A percentile compares a stretch with the other conserved stretches of the same genome.
phyloP scores from a whole-genome alignment of 2,888 invertebrate species.

The Morpho helenor region DNA sequence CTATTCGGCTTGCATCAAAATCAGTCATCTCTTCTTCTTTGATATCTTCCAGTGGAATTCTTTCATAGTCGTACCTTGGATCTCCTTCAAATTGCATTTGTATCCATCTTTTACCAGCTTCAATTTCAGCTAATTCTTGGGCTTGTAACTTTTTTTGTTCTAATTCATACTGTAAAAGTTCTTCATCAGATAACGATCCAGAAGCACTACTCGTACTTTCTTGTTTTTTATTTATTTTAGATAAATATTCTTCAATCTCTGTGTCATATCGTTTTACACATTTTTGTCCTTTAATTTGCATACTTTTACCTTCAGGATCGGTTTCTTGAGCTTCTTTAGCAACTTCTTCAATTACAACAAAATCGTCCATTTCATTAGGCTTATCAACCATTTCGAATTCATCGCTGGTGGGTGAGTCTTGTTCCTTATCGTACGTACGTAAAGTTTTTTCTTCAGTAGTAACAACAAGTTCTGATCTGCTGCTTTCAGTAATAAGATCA shows the following conservation, averaged over 20 bases:
- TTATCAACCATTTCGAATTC: constrained; percentile 94
- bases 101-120: constrained; percentile 92
- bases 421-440: constrained; percentile 75
- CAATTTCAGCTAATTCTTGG: constrained; percentile 77
- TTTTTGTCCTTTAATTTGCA: constrained; percentile 80
- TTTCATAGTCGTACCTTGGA: constrained; percentile 87
- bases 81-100: constrained; percentile 93
- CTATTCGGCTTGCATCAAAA: constrained; percentile 88
- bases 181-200: constrained; percentile 79
- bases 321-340: constrained; percentile 91
- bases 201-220: constrained; percentile 79
- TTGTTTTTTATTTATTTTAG: constrained; percentile 83
- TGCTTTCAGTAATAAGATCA: constrained; percentile 64
- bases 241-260: constrained; percentile 84
- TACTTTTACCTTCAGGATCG: constrained; percentile 90
- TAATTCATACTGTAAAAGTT: constrained; percentile 82
- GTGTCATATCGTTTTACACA: constrained; percentile 82
- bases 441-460: constrained; percentile 80
- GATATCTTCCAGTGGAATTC: constrained; percentile 92
- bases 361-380: constrained; percentile 92
- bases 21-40: constrained; percentile 95
- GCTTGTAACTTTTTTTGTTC: constrained; percentile 80
- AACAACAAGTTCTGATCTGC: constrained; percentile 79
- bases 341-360: constrained; percentile 93
- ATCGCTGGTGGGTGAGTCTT: constrained; percentile 89